Evolutionary conservation across 2,113 vertebrate genomes (phyloP).

Genomic region (Poicephalus gulielmi): DNA sequence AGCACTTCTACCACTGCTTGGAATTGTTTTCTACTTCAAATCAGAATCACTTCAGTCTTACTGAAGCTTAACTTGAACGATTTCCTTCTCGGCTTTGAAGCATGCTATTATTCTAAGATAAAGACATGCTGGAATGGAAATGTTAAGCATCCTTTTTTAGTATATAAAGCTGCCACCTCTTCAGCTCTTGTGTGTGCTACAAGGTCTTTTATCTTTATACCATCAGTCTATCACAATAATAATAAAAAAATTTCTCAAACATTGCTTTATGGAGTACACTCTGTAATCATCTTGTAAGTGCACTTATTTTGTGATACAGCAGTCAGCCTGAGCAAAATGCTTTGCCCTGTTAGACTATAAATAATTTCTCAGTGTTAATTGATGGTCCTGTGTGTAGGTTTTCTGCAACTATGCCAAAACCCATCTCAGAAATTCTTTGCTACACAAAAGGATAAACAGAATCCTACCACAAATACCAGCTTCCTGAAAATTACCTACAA

Average conservation of each 20-base stretch:
- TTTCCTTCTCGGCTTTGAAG: background rate
- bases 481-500: background rate
- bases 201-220: conserved; percentile 11
- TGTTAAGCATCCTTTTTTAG: conserved; percentile 9
- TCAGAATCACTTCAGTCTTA: background rate
- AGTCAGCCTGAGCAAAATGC: background rate
- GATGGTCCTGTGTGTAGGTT: background rate
- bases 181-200: background rate
- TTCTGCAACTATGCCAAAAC: background rate
- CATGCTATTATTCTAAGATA: background rate
- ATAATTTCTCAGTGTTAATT: conserved; percentile 47
- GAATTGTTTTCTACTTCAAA: background rate
- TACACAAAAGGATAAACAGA: background rate
- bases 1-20: background rate
- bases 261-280: background rate
- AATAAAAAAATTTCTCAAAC: background rate
- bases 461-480: background rate
- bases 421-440: background rate
- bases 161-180: background rate
- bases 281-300: conserved; percentile 32
- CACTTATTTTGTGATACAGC: background rate
- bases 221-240: background rate
- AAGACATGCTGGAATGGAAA: conserved; percentile 21
- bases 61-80: background rate
- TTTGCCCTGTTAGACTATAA: conserved; percentile 30